Percentiles rank a stretch among this genome's conserved stretches.
These are phyloP conservation scores for Urocitellus parryii DNA, from an alignment of 2,113 vertebrate genomes.

Conservation along the genomic window DNA sequence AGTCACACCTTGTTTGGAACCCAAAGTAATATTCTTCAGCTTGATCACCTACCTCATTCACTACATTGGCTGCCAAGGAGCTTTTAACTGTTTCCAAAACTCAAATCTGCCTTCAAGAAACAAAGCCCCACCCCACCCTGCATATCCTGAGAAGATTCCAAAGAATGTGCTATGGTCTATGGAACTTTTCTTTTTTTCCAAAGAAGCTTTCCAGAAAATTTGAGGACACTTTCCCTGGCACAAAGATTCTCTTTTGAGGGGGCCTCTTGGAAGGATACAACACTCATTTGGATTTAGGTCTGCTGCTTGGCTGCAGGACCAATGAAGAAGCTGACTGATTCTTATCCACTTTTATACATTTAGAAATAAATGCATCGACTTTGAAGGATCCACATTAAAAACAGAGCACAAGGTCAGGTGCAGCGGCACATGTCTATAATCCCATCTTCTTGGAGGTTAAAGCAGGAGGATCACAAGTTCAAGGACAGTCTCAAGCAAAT, in stretches of 20 bases:
- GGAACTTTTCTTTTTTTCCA: neutral
- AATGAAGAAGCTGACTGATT: neutral
- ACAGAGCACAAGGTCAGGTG: neutral
- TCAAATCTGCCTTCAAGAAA: constrained; percentile 65
- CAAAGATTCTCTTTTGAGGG: neutral
- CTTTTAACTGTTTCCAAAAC: constrained; percentile 70
- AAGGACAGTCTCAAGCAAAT: too few relatives aligned
- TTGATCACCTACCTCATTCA: constrained; percentile 65
- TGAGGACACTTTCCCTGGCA: neutral
- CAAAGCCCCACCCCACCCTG: neutral
- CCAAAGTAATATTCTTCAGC: constrained; percentile 64
- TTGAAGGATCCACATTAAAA: constrained; percentile 32
- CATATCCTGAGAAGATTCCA: constrained; percentile 21
- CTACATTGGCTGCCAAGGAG: constrained; percentile 62
- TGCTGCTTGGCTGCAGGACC: constrained; percentile 35
- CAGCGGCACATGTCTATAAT: too few relatives aligned
- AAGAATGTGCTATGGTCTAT: constrained; percentile 44
- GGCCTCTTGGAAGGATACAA: neutral
- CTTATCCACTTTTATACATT: constrained; percentile 4
- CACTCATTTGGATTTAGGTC: neutral
- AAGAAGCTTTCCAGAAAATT: constrained; percentile 35
- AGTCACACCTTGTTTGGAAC: constrained; percentile 72
- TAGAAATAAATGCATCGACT: constrained; percentile 32
- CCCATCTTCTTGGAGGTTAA: too few relatives aligned
- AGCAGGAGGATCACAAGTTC: too few relatives aligned